Evolutionary conservation across 2,888 invertebrate species (phyloP).

Genomic region (Mythimna loreyi): DNA sequence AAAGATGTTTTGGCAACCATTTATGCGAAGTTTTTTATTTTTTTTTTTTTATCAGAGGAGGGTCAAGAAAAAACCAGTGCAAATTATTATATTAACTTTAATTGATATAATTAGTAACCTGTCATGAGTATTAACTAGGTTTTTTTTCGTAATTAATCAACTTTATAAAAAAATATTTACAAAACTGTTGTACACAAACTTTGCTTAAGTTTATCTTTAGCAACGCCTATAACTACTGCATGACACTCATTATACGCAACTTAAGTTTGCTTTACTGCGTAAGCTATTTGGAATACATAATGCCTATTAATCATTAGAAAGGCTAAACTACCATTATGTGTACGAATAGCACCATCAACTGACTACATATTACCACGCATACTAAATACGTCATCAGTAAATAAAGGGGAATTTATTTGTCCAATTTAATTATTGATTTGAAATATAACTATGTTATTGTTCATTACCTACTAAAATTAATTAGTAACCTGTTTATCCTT

Average conservation of each 20-base stretch:
- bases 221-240: background rate
- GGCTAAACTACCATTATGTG: background rate
- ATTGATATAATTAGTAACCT: background rate
- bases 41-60: background rate
- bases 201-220: background rate
- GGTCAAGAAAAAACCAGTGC: background rate
- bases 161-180: background rate
- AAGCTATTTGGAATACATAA: background rate
- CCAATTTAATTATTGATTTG: slow-evolving; percentile 10
- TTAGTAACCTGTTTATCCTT: slow-evolving; percentile 32
- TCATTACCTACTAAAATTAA: slow-evolving; percentile 28
- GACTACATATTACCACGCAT: slow-evolving; percentile 1
- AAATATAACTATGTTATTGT: slow-evolving; percentile 11
- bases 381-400: slow-evolving; percentile 27
- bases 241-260: background rate
- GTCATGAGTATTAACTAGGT: background rate
- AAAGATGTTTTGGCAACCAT: background rate
- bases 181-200: background rate
- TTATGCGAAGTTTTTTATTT: background rate
- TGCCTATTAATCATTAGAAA: background rate
- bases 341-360: background rate
- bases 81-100: background rate
- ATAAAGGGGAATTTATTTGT: slow-evolving; percentile 21
- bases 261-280: background rate
- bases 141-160: background rate